Conservation (phyloP, 2,113 vertebrate genomes). For the Actinemys pallida region DNA sequence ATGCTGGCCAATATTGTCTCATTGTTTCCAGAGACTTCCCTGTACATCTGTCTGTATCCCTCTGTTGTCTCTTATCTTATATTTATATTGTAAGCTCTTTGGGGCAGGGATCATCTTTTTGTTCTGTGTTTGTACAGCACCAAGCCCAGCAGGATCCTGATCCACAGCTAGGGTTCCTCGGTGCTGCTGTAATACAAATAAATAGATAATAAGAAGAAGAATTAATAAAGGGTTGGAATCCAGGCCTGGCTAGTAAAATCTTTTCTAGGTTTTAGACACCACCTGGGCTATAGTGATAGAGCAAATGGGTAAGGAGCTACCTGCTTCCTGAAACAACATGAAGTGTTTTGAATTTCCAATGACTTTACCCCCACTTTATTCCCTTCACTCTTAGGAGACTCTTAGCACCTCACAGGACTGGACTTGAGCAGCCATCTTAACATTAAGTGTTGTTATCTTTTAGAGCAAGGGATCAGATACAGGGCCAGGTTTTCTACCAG, state of each 20-base stretch:
- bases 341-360: not conserved
- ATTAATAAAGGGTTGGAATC: not conserved
- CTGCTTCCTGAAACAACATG: conserved; percentile 16
- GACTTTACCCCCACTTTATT: not conserved
- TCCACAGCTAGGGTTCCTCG: not conserved
- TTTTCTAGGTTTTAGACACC: not conserved
- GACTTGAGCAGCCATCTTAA: not conserved
- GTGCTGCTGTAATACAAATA: not conserved
- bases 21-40: not conserved
- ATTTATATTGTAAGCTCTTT: not conserved
- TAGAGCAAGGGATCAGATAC: not conserved
- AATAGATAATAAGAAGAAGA: not conserved
- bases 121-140: not conserved
- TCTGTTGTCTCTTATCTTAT: not conserved
- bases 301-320: not conserved
- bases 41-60: not conserved
- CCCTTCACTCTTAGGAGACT: not conserved
- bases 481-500: not conserved
- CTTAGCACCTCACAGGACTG: not conserved
- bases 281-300: not conserved
- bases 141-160: not conserved
- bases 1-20: not conserved
- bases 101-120: not conserved
- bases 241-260: not conserved
- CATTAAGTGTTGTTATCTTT: not conserved